Evolutionary conservation across 2,113 vertebrate species (phyloP).

Genomic region (Bubo blakistoni): DNA sequence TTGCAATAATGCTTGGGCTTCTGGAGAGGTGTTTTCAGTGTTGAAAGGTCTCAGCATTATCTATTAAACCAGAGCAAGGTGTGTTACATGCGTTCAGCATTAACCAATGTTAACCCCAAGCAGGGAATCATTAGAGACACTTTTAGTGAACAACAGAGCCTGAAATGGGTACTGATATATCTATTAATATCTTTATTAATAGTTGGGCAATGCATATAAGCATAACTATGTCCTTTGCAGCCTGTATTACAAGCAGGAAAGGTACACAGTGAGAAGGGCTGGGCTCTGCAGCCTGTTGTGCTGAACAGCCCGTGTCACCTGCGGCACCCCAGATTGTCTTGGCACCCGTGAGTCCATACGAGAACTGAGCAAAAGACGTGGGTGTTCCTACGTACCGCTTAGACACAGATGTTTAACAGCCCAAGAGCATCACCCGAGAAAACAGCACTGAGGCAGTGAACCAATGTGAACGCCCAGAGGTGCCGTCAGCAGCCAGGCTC

Average conservation of each 20-base stretch:
- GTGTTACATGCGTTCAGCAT: fast-evolving
- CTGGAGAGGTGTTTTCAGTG: not conserved
- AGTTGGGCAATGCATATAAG: not conserved
- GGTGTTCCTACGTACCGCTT: fast-evolving
- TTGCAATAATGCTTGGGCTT: not conserved
- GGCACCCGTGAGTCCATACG: fast-evolving
- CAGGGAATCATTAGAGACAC: not conserved
- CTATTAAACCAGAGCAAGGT: not conserved
- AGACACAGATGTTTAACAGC: not conserved
- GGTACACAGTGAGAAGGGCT: fast-evolving
- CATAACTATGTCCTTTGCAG: not conserved
- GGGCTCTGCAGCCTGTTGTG: not conserved
- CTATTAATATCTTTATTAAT: not conserved
- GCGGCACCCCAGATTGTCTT: not conserved
- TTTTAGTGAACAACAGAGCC: not conserved
- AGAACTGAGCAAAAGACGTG: not conserved
- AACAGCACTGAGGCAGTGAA: fast-evolving
- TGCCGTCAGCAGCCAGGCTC: not conserved
- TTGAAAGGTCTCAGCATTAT: not conserved
- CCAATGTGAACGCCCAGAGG: not conserved
- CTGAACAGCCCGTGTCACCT: not conserved
- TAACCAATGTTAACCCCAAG: not conserved
- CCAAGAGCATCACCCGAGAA: not conserved
- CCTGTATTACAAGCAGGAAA: not conserved
- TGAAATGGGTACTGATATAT: not conserved